These are phyloP conservation scores for Mayetiola destructor DNA, from an alignment of 2,888 invertebrate species.

Conservation along the genomic window DNA sequence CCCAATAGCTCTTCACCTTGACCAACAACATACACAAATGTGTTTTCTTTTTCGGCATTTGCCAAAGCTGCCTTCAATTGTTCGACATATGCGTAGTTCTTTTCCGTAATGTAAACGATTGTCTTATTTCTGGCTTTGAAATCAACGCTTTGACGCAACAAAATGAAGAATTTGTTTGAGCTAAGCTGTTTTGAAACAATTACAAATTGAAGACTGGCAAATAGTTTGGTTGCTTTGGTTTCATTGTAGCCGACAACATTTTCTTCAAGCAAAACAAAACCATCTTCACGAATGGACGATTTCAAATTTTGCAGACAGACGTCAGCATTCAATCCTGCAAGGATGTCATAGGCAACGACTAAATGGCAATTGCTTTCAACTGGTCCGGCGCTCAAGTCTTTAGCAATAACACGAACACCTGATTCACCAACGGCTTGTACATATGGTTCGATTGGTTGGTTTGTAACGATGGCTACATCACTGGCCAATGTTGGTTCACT, in stretches of 20 bases:
- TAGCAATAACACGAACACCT: conserved; percentile 48
- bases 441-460: conserved; percentile 41
- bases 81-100: conserved; percentile 67
- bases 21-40: conserved; percentile 52
- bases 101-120: conserved; percentile 52
- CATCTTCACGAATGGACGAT: conserved; percentile 48
- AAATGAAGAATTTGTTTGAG: conserved; percentile 46
- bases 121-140: conserved; percentile 31
- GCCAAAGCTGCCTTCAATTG: conserved; percentile 59
- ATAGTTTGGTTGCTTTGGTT: conserved; percentile 28
- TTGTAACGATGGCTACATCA: conserved; percentile 44
- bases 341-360: conserved; percentile 49
- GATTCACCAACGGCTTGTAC: conserved; percentile 41
- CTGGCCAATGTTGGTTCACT: conserved; percentile 58
- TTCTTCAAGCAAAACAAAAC: conserved; percentile 63
- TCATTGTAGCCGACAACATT: conserved; percentile 36
- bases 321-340: conserved; percentile 42
- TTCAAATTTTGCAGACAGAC: conserved; percentile 42
- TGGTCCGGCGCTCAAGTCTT: conserved; percentile 44
- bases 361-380: conserved; percentile 56
- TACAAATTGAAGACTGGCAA: conserved; percentile 37
- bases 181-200: conserved; percentile 48
- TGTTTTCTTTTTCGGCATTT: conserved; percentile 43
- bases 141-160: conserved; percentile 40
- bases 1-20: conserved; percentile 58